Base-by-base conservation (phyloP, 2,888 invertebrate genomes). In the Volucella inanis region DNA sequence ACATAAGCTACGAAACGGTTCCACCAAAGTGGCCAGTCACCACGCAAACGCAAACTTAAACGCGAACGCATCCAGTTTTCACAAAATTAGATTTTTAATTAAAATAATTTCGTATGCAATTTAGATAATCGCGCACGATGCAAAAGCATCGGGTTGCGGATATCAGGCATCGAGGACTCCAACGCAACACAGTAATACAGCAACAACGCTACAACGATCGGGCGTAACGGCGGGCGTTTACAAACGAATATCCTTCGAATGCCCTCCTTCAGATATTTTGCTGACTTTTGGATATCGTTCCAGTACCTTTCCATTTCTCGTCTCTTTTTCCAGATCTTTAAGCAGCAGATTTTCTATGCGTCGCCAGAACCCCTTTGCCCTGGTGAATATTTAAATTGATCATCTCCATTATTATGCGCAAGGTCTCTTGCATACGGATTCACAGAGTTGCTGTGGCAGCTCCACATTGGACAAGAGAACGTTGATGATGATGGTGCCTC, bases 101-200 rank as follows among this genome's bases (percentile, higher is more conserved):
- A 92, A 91, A 91, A 91, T 91, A 92, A 91, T 91, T 91, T 92
- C 89, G 89, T 91, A 91, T 92, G 92, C 92, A 91, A 92, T 91
- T 91, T 92, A 91, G 91, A 91, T 91, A 91, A 91, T 91, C 92
- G 91, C 90, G 89, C 76, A 72, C 85, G 85, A 85, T 85, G 76
- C 81, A 81, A 80, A 81, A 81, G 81, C 65, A 79, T 84, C 83
- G 31, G 49, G 49, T n/a, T 15, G 14, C 18, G 12, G 10, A 38
- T 10, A 31, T 31, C 31, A 31, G 31, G 6, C 31, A 31, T 31
- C 18, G 77, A 65, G 49, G 67, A 85, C 76, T 77, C 52, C 55
- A 67, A 76, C 72, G 72, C 81, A 31, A 31, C 6, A 31, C 31
- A 31, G 31, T 6, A 31, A 31, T 6, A 31, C n/a, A 11, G 9